These are phyloP conservation scores for Ivindomyrus marchei DNA, from an alignment of 2,113 vertebrate genomes.

Conservation along the genomic window DNA sequence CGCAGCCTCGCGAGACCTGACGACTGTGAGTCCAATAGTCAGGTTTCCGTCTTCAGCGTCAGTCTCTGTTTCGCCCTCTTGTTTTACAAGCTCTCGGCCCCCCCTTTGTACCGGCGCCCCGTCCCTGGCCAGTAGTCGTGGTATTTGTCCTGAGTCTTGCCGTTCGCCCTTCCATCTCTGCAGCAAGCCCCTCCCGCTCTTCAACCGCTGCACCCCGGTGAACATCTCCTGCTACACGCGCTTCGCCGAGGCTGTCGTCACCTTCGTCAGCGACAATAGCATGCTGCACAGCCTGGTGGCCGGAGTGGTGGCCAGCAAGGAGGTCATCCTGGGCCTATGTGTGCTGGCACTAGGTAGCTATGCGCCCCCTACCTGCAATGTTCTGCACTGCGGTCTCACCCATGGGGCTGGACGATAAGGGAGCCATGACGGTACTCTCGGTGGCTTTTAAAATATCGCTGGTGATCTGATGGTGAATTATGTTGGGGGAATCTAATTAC, in stretches of 20 bases:
- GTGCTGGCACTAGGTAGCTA: constrained; percentile 88
- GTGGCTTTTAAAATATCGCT: not conserved
- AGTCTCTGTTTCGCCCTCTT: not conserved
- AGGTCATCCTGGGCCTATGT: constrained; percentile 97
- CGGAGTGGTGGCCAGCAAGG: constrained; percentile 92
- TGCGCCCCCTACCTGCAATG: not conserved
- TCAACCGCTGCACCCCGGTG: constrained; percentile 96
- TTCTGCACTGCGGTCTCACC: not conserved
- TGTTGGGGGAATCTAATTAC: not conserved
- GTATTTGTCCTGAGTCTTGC: constrained; percentile 18
- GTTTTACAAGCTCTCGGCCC: not conserved
- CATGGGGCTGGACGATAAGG: not conserved
- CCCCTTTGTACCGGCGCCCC: constrained; percentile 3
- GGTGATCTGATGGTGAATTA: not conserved
- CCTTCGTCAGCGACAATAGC: constrained; percentile 92
- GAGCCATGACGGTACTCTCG: not conserved
- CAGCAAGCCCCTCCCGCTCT: constrained; percentile 84
- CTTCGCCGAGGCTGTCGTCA: constrained; percentile 94
- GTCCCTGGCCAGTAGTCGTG: not conserved
- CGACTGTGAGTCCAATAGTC: not conserved
- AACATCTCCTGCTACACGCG: constrained; percentile 93
- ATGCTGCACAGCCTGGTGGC: constrained; percentile 92
- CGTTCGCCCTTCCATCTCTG: not conserved
- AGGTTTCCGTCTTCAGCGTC: not conserved
- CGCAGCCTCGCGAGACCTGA: not conserved